Evolutionary conservation across 2,797 vertebrate species (phyloP).

Genomic region (Lophotriccus pileatus): DNA sequence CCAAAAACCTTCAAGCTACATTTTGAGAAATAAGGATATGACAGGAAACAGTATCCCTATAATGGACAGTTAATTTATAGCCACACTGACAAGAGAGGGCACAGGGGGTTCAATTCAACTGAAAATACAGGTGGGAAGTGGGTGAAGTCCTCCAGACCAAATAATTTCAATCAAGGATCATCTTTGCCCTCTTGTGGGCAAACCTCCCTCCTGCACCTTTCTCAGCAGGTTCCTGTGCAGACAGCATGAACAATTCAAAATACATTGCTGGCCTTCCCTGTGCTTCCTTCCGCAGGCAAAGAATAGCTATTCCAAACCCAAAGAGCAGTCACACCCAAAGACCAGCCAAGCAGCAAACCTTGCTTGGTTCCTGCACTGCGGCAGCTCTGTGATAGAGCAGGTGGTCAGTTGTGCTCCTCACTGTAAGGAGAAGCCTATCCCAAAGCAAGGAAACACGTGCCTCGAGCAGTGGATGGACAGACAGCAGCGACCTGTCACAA

Average conservation of each 20-base stretch:
- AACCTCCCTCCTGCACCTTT: conserved; percentile 10
- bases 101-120: neutral
- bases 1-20: neutral
- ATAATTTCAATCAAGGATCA: neutral
- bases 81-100: neutral
- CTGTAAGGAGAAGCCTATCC: neutral
- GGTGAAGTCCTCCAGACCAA: rapidly evolving
- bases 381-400: neutral
- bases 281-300: neutral
- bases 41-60: neutral
- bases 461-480: rapidly evolving
- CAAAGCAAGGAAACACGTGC: neutral
- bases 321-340: neutral
- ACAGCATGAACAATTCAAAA: neutral
- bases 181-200: conserved; percentile 52
- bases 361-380: neutral
- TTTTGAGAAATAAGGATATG: neutral
- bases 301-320: neutral
- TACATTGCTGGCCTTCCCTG: neutral
- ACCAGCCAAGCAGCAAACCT: neutral
- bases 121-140: neutral
- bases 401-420: rapidly evolving
- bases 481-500: neutral
- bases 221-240: neutral
- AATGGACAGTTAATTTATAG: neutral